Evolutionary conservation across 2,113 vertebrate species (phyloP).

Genomic region (Serinus canaria): DNA sequence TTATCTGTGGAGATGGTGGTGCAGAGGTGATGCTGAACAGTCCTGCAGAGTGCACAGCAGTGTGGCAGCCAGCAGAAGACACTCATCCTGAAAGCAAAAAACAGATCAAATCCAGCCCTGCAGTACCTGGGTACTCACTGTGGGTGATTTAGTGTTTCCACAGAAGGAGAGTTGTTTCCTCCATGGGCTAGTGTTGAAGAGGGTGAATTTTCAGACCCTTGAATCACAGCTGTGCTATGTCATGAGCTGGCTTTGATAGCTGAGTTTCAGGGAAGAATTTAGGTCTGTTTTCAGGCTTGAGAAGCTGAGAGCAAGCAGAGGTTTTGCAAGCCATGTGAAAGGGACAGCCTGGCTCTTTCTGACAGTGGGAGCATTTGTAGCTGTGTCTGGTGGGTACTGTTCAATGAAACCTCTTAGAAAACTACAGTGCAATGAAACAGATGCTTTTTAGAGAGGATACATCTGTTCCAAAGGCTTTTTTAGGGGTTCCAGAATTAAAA

Average conservation of each 20-base stretch:
- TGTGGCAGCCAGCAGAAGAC: neutral
- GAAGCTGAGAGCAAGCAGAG: neutral
- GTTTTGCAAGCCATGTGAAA: neutral
- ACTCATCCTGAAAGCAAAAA: neutral
- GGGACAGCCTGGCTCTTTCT: neutral
- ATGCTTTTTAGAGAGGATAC: neutral
- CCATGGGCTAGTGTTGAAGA: neutral
- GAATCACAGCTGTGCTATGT: neutral
- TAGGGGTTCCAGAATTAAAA: neutral
- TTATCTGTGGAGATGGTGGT: neutral
- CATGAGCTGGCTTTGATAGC: neutral
- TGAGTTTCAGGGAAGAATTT: neutral
- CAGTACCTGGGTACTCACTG: neutral
- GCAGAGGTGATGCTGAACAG: neutral
- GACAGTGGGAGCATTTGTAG: neutral
- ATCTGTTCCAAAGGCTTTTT: neutral
- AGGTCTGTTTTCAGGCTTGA: neutral
- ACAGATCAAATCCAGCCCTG: neutral
- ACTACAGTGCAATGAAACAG: neutral
- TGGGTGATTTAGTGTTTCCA: neutral
- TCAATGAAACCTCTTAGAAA: neutral
- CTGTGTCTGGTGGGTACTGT: neutral
- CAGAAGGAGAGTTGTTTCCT: neutral
- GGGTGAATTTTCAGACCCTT: neutral
- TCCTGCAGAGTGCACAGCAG: rapidly evolving